Conservation (phyloP, 2,888 invertebrate species). For the Zele albiditarsus region DNA sequence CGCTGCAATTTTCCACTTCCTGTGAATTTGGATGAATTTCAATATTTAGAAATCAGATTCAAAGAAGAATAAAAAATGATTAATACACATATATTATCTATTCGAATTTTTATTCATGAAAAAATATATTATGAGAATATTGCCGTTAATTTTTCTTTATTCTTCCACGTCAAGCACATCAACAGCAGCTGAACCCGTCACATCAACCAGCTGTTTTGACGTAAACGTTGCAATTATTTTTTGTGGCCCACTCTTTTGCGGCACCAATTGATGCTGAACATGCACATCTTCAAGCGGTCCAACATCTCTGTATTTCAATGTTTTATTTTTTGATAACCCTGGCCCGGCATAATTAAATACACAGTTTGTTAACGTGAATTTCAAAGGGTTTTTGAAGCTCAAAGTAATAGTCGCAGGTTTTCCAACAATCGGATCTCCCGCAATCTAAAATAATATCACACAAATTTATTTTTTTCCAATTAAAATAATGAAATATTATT, state of each 20-base stretch:
- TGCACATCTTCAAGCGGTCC: conserved; percentile 75
- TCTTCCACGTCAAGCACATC: conserved; percentile 74
- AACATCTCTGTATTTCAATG: conserved; percentile 76
- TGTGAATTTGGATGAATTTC: conserved; percentile 51
- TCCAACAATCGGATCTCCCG: conserved; percentile 77
- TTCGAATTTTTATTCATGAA: conserved; percentile 5
- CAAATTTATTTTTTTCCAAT: not conserved
- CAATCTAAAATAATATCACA: conserved; percentile 74
- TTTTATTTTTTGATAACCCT: conserved; percentile 78
- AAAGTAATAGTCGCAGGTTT: conserved; percentile 76
- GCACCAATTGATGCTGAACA: conserved; percentile 77
- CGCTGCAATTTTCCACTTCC: conserved; percentile 56
- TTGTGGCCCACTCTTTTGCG: conserved; percentile 79
- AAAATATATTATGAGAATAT: conserved; percentile 9
- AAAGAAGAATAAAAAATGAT: conserved; percentile 25
- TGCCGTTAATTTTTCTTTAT: conserved; percentile 32
- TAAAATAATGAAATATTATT: conserved; percentile 20
- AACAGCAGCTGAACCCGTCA: conserved; percentile 79
- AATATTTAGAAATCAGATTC: conserved; percentile 12
- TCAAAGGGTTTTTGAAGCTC: conserved; percentile 82
- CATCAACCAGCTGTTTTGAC: conserved; percentile 81
- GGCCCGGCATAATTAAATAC: conserved; percentile 82
- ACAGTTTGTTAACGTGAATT: conserved; percentile 78
- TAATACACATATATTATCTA: conserved; percentile 8
- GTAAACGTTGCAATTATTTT: conserved; percentile 82